phyloP scores from a whole-genome alignment of 2,888 invertebrate species.

The Lasioglossum vierecki region DNA sequence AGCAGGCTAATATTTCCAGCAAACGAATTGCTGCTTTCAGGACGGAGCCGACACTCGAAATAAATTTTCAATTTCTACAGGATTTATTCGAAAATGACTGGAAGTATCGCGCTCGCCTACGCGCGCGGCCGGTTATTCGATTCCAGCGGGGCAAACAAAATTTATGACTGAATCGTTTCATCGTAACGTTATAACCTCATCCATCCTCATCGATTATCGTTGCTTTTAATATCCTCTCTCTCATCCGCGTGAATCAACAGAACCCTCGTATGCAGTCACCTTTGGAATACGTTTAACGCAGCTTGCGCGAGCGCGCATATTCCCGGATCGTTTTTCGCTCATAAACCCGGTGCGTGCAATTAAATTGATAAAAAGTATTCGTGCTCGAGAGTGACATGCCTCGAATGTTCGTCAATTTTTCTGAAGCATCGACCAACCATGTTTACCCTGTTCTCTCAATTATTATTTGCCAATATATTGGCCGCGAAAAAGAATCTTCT shows the following conservation, averaged over 20 bases:
- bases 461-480: neutral
- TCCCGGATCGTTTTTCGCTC: slow-evolving; percentile 12
- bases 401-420: slow-evolving; percentile 1
- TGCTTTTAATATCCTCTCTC: slow-evolving; percentile 64
- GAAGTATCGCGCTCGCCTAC: slow-evolving; percentile 26
- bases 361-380: slow-evolving; percentile 20
- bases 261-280: slow-evolving; percentile 38
- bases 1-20: neutral
- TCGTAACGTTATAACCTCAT: slow-evolving; percentile 62
- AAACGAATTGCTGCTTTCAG: neutral
- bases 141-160: slow-evolving; percentile 62
- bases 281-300: slow-evolving; percentile 49
- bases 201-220: slow-evolving; percentile 71
- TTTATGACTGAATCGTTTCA: slow-evolving; percentile 65
- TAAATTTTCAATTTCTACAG: slow-evolving; percentile 5
- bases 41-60: neutral
- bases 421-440: neutral
- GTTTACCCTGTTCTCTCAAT: neutral
- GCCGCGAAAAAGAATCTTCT: neutral
- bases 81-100: slow-evolving; percentile 11
- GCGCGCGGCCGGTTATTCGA: slow-evolving; percentile 59
- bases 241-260: slow-evolving; percentile 55
- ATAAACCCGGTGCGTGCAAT: neutral
- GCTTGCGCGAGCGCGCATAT: neutral
- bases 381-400: neutral